phyloP scores from a whole-genome alignment of 2,113 vertebrate species.

The Camarhynchus parvulus region DNA sequence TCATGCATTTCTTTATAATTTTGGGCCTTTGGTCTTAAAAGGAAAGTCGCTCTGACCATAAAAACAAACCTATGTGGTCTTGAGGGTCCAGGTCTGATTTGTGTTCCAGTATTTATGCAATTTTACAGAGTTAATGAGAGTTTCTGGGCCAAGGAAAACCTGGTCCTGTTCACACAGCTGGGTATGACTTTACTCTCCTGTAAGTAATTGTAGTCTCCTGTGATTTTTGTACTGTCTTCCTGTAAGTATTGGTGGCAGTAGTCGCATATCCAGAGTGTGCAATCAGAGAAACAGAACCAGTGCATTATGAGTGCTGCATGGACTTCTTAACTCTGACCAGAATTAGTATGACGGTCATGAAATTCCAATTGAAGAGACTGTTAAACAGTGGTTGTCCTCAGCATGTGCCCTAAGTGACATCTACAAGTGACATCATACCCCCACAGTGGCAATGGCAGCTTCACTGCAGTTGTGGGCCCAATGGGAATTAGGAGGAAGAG shows the following conservation, averaged over 20 bases:
- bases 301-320: background rate
- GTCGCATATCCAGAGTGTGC: background rate
- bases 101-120: background rate
- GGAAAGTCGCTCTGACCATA: background rate
- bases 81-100: background rate
- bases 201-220: background rate
- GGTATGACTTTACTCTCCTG: background rate
- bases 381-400: background rate
- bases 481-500: background rate
- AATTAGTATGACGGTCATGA: background rate
- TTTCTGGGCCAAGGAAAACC: background rate
- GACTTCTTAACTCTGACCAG: background rate
- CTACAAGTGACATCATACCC: background rate
- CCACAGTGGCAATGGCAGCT: fast-evolving
- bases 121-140: background rate
- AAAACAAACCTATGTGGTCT: background rate
- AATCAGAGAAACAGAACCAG: background rate
- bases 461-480: background rate
- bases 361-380: background rate
- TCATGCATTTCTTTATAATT: background rate
- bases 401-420: background rate
- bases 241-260: background rate
- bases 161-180: background rate
- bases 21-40: background rate
- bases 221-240: background rate